phyloP scores from a whole-genome alignment of 2,113 vertebrate genomes.

The Istiophorus platypterus region DNA sequence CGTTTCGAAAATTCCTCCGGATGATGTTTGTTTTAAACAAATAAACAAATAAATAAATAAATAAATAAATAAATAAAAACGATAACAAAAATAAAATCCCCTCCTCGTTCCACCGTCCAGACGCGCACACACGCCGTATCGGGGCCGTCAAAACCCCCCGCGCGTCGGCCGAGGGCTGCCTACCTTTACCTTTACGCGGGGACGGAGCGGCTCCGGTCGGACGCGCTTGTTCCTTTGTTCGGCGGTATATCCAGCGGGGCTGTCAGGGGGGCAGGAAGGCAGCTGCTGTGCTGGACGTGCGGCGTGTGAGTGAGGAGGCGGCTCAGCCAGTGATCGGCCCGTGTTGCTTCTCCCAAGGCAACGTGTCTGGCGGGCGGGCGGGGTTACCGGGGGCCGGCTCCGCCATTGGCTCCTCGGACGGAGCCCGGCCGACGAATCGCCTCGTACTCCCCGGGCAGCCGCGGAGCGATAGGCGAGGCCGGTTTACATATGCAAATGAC shows the following conservation, averaged over 20 bases:
- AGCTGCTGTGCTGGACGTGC: constrained; percentile 68
- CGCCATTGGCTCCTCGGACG: constrained; percentile 63
- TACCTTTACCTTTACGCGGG: constrained; percentile 81
- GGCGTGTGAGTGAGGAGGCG: constrained; percentile 64
- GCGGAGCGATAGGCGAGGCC: constrained; percentile 78
- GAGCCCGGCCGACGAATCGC: constrained; percentile 70
- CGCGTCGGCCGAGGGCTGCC: constrained; percentile 29
- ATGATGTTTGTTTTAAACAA: not conserved
- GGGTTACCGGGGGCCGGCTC: constrained; percentile 44
- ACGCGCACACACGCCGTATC: not conserved
- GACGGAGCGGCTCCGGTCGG: constrained; percentile 68
- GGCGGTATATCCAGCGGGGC: constrained; percentile 73
- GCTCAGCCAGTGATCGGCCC: constrained; percentile 74
- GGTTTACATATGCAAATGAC: constrained; percentile 83
- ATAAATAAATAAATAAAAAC: too few relatives aligned
- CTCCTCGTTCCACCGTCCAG: not conserved
- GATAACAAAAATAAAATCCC: not conserved
- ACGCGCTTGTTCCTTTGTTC: constrained; percentile 80
- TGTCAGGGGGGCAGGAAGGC: constrained; percentile 43
- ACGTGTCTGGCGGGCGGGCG: constrained; percentile 87
- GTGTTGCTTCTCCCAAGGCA: constrained; percentile 87
- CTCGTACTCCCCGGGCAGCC: constrained; percentile 22
- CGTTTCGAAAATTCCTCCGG: constrained; percentile 56
- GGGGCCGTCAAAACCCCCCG: too few relatives aligned
- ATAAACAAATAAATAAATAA: not conserved